Percentiles rank a stretch among this genome's conserved stretches.
These are phyloP conservation scores for Typhlichthys eigenmanni DNA, from an alignment of 2,797 vertebrate species.

Conservation along the genomic window DNA sequence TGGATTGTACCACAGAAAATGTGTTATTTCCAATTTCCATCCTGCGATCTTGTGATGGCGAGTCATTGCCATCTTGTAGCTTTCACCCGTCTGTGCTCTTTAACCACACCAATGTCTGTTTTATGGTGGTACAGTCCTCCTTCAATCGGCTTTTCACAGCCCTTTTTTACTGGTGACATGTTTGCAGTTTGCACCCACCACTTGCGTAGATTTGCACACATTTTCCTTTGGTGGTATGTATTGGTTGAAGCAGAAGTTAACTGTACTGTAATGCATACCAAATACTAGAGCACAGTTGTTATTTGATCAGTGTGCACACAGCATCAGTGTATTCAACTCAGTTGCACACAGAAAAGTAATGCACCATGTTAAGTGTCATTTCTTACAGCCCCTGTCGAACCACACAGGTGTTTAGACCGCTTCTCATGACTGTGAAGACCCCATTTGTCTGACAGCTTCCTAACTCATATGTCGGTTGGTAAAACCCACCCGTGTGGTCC, in stretches of 20 bases:
- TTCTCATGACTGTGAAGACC: too few relatives aligned
- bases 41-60: too few relatives aligned
- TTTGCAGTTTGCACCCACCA: not conserved
- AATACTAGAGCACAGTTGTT: not conserved
- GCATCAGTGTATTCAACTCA: not conserved
- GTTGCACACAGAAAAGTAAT: not conserved
- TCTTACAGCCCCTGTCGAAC: not conserved
- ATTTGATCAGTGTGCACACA: not conserved
- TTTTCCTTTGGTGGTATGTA: constrained; percentile 4
- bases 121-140: not conserved
- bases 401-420: too few relatives aligned
- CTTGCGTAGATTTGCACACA: constrained; percentile 11
- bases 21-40: too few relatives aligned
- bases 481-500: too few relatives aligned
- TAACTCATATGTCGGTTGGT: too few relatives aligned
- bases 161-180: not conserved
- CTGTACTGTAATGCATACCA: not conserved
- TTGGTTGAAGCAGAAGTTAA: too few relatives aligned
- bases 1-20: constrained; percentile 33
- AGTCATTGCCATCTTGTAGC: too few relatives aligned
- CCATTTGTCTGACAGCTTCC: too few relatives aligned
- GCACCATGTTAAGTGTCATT: not conserved
- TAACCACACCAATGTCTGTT: not conserved
- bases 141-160: not conserved
- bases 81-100: too few relatives aligned